phyloP scores from a whole-genome alignment of 2,888 invertebrate genomes.

The Scaptomyza caliginosa region DNA sequence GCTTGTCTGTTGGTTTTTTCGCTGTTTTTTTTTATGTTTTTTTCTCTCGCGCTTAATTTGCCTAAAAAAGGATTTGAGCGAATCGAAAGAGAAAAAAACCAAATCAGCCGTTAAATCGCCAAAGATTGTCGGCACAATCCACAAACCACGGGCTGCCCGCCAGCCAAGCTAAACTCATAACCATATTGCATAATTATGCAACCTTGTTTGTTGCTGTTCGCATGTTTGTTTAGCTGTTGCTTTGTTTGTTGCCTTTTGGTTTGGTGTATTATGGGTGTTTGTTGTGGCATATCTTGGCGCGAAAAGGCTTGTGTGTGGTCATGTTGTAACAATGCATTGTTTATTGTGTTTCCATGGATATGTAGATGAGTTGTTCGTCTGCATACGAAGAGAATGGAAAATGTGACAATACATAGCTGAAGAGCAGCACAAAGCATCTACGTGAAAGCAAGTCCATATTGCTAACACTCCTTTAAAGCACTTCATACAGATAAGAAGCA shows the following conservation, averaged over 20 bases:
- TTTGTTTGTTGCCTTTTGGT: constrained; percentile 13
- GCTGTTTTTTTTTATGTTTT: constrained; percentile 32
- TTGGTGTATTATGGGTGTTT: constrained; percentile 49
- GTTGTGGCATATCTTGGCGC: constrained; percentile 67
- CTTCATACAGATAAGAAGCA: too few relatives aligned
- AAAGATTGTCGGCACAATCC: constrained; percentile 36
- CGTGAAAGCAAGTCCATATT: neutral
- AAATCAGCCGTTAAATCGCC: constrained; percentile 51
- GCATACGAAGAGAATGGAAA: neutral
- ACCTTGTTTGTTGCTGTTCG: constrained; percentile 20
- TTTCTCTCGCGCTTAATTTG: constrained; percentile 69
- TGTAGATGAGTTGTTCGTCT: constrained; percentile 48
- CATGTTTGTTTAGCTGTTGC: constrained; percentile 27
- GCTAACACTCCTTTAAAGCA: neutral
- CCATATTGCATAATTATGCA: constrained; percentile 76
- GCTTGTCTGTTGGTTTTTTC: constrained; percentile 36
- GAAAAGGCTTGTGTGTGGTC: constrained; percentile 78
- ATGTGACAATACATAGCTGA: neutral
- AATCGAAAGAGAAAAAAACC: constrained; percentile 39
- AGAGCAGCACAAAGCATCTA: neutral
- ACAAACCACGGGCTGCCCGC: constrained; percentile 30
- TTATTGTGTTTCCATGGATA: constrained; percentile 22
- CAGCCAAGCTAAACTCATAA: constrained; percentile 33
- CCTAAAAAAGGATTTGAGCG: constrained; percentile 67
- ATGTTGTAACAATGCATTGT: constrained; percentile 78